phyloP scores from a whole-genome alignment of 2,797 vertebrate species.

The Buceros bicornis region DNA sequence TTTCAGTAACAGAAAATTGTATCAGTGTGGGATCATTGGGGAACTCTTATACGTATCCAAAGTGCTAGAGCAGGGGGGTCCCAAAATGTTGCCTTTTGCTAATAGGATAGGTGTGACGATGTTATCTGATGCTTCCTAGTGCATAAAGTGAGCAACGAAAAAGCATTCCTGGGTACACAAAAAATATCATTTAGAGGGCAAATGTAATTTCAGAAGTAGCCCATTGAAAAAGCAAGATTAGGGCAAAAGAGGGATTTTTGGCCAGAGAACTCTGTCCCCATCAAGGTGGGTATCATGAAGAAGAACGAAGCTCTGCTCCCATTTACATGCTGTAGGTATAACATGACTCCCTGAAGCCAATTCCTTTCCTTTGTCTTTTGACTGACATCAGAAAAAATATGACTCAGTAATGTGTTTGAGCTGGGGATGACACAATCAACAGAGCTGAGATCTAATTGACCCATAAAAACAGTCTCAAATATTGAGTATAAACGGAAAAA shows the following conservation, averaged over 20 bases:
- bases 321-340: not conserved
- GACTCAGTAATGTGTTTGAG: not conserved
- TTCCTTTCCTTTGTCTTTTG: not conserved
- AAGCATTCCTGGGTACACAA: not conserved
- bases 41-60: not conserved
- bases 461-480: not conserved
- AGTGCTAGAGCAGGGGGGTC: not conserved
- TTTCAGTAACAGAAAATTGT: not conserved
- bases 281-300: rapidly evolving
- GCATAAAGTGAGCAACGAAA: not conserved
- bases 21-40: not conserved
- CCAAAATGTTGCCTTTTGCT: not conserved
- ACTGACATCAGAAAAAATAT: not conserved
- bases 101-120: not conserved
- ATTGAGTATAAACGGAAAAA: not conserved
- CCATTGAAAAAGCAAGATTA: not conserved
- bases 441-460: not conserved
- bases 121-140: not conserved
- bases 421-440: not conserved
- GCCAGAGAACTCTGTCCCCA: not conserved
- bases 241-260: not conserved
- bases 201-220: not conserved
- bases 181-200: not conserved
- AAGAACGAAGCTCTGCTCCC: not conserved
- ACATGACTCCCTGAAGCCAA: not conserved